Conservation (phyloP, 2,888 invertebrate genomes). For the Dermolepida albohirtum region DNA sequence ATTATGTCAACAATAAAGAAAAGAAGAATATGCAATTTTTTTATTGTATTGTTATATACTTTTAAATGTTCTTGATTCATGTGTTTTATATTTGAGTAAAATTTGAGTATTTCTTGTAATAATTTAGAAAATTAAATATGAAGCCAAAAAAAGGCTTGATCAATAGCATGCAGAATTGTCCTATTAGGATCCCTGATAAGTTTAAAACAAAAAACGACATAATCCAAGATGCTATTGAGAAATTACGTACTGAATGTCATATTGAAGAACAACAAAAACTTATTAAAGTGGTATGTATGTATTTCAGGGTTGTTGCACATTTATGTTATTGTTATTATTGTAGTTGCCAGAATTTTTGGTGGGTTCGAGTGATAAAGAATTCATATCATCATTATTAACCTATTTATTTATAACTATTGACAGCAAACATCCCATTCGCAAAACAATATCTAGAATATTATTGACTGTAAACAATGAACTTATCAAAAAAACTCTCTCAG, state of each 20-base stretch:
- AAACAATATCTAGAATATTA: constrained; percentile 50
- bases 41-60: too few species aligned
- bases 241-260: constrained; percentile 21
- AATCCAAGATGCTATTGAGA: constrained; percentile 37
- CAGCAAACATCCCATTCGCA: constrained; percentile 51
- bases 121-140: constrained; percentile 13
- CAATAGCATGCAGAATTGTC: constrained; percentile 11
- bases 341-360: constrained; percentile 39
- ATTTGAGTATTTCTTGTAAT: not conserved
- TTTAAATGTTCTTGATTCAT: constrained; percentile 2
- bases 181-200: constrained; percentile 27
- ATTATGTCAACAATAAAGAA: not conserved
- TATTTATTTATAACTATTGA: constrained; percentile 46
- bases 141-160: constrained; percentile 28
- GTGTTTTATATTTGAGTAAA: not conserved
- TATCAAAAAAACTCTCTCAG: constrained; percentile 36
- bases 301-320: not conserved
- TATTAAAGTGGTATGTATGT: constrained; percentile 41
- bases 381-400: constrained; percentile 41
- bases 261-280: constrained; percentile 37
- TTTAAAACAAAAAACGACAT: constrained; percentile 31
- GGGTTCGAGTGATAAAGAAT: constrained; percentile 19
- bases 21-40: too few species aligned
- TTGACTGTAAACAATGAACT: constrained; percentile 36
- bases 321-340: constrained; percentile 8